These are phyloP conservation scores for Hetaerina titia DNA, from an alignment of 2,888 invertebrate genomes.

Conservation along the genomic window DNA sequence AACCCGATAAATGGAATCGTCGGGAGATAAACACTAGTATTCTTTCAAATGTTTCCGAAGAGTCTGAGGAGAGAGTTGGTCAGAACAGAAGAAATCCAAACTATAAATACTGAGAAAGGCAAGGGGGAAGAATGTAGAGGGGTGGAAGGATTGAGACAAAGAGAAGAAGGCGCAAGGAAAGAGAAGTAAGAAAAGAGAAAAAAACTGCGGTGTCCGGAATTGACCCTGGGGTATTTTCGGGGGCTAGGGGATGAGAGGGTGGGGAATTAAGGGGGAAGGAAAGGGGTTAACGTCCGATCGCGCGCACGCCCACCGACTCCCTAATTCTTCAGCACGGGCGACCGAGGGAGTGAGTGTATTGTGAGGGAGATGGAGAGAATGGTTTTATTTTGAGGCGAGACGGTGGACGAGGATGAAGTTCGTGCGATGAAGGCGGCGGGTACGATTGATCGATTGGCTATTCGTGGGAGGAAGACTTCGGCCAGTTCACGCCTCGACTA, in stretches of 20 bases:
- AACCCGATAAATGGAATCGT: too few relatives aligned
- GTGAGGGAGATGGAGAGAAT: background rate
- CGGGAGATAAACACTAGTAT: too few relatives aligned
- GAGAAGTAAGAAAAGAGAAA: background rate
- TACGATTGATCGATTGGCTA: conserved; percentile 4
- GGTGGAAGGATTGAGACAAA: background rate
- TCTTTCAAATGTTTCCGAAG: too few relatives aligned
- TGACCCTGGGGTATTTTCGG: background rate
- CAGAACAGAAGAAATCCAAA: background rate
- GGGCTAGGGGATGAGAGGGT: background rate
- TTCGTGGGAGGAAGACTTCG: background rate
- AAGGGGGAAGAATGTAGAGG: background rate
- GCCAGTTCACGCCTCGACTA: background rate
- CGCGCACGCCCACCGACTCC: background rate
- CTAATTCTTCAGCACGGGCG: background rate
- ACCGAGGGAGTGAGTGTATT: background rate
- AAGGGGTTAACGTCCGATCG: conserved; percentile 8
- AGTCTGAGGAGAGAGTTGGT: background rate
- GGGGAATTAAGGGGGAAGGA: background rate
- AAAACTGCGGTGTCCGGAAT: background rate
- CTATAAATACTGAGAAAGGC: background rate
- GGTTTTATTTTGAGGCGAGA: conserved; percentile 1
- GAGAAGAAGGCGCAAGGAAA: background rate
- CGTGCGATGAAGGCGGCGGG: background rate
- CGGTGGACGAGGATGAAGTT: conserved; percentile 12